Percentiles rank a stretch among this genome's conserved stretches.
Conservation (phyloP, 2,113 vertebrate species). For the Colistium nudipinnis region DNA sequence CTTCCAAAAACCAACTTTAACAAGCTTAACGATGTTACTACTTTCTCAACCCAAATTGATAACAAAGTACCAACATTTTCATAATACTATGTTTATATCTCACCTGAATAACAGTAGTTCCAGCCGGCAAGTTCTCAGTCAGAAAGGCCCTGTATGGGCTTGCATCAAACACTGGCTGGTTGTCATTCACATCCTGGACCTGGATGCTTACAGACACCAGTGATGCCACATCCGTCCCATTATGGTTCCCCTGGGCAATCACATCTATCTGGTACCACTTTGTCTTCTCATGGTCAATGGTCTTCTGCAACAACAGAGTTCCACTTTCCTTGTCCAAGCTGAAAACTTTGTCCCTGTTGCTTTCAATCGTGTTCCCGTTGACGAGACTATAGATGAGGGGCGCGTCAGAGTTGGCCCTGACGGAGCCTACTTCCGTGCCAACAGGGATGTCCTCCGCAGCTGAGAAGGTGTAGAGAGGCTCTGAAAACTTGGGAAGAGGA, state of each 20-base stretch:
- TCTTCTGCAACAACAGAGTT: constrained; percentile 88
- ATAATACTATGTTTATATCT: neutral
- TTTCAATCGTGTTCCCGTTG: constrained; percentile 92
- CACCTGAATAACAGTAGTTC: constrained; percentile 92
- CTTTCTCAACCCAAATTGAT: too few relatives aligned
- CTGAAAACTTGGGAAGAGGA: constrained; percentile 92
- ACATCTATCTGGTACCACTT: constrained; percentile 97
- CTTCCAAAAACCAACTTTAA: too few relatives aligned
- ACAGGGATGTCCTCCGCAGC: constrained; percentile 90
- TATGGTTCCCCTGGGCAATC: constrained; percentile 89
- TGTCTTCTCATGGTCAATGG: constrained; percentile 92
- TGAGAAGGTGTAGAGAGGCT: constrained; percentile 94
- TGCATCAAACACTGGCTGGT: constrained; percentile 93
- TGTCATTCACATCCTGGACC: constrained; percentile 96
- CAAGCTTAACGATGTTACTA: too few relatives aligned
- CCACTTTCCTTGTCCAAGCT: constrained; percentile 89
- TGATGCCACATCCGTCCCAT: constrained; percentile 88
- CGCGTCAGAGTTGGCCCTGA: constrained; percentile 88
- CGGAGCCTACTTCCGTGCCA: constrained; percentile 91
- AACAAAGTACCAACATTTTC: too few relatives aligned
- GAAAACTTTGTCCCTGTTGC: constrained; percentile 92
- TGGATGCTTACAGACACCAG: constrained; percentile 93
- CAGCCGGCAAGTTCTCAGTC: constrained; percentile 93
- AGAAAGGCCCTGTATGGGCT: constrained; percentile 92
- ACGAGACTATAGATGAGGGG: constrained; percentile 97